These are phyloP conservation scores for Gambelia wislizenii DNA, from an alignment of 2,797 vertebrate genomes.

Conservation along the genomic window DNA sequence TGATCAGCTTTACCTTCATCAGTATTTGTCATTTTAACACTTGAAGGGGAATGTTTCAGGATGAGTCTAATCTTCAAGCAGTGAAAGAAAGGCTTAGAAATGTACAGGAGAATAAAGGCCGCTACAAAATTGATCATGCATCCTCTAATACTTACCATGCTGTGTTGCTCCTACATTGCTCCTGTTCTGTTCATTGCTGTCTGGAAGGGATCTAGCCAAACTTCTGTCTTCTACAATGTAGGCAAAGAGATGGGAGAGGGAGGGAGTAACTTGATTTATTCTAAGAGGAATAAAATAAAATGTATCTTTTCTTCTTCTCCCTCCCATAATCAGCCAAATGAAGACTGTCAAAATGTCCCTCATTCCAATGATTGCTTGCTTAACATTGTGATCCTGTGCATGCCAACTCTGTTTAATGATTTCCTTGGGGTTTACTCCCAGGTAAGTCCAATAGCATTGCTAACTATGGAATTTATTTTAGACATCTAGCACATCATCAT, in stretches of 20 bases:
- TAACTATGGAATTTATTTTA: background rate
- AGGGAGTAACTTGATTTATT: background rate
- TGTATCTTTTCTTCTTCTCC: background rate
- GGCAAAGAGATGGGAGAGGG: background rate
- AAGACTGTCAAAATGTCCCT: background rate
- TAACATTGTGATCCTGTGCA: background rate
- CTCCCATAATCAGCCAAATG: background rate
- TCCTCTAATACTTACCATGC: conserved; percentile 50
- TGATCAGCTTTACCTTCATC: conserved; percentile 72
- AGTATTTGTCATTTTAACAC: conserved; percentile 73
- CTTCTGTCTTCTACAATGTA: conserved; percentile 44
- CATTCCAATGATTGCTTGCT: background rate
- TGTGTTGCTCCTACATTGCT: conserved; percentile 43
- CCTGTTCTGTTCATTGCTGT: conserved; percentile 50
- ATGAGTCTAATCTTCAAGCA: conserved; percentile 67
- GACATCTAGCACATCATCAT: too few relatives aligned
- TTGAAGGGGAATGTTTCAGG: conserved; percentile 66
- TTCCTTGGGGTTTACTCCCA: background rate
- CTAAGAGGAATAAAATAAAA: conserved; percentile 4
- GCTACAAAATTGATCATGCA: conserved; percentile 57
- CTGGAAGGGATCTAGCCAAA: conserved; percentile 61
- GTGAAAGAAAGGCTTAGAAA: conserved; percentile 67
- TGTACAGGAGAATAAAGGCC: conserved; percentile 62
- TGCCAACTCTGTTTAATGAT: background rate
- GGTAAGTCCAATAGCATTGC: background rate